These are phyloP conservation scores for Limenitis arthemis DNA, from an alignment of 2,888 invertebrate genomes.

Conservation along the genomic window DNA sequence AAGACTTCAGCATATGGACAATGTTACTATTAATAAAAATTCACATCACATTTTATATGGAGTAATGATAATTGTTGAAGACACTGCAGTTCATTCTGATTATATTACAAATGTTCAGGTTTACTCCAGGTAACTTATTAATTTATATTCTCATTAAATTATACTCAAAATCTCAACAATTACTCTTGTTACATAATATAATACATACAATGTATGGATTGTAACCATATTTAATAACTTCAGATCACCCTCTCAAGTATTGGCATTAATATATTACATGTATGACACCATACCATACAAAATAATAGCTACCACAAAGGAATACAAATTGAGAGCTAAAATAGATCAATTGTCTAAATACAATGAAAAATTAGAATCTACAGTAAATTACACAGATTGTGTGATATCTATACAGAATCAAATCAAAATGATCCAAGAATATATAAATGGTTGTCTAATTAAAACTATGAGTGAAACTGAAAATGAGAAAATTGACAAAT, in stretches of 20 bases:
- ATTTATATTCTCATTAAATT: no score
- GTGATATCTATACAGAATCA: slow-evolving; percentile 39
- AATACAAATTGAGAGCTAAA: slow-evolving; percentile 36
- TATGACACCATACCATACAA: slow-evolving; percentile 47
- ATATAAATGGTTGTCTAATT: slow-evolving; percentile 45
- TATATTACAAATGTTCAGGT: slow-evolving; percentile 31
- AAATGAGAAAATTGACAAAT: slow-evolving; percentile 33
- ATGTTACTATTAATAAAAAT: slow-evolving; percentile 38
- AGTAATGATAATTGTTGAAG: slow-evolving; percentile 37
- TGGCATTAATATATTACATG: slow-evolving; percentile 53
- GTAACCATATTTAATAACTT: slow-evolving; percentile 27
- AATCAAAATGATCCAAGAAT: slow-evolving; percentile 36
- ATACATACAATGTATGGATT: no score
- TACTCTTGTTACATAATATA: no score
- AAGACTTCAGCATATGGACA: slow-evolving; percentile 24
- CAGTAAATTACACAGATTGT: slow-evolving; percentile 31
- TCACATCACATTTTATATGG: slow-evolving; percentile 50
- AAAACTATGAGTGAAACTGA: slow-evolving; percentile 35
- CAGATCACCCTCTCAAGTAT: slow-evolving; percentile 48
- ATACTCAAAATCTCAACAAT: no score
- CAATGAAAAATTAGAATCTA: slow-evolving; percentile 28
- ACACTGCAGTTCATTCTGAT: slow-evolving; percentile 11
- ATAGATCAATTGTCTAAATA: slow-evolving; percentile 27
- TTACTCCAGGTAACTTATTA: slow-evolving; percentile 41
- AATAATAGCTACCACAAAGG: slow-evolving; percentile 40